phyloP scores from a whole-genome alignment of 2,113 vertebrate genomes.

The Fregata magnificens region DNA sequence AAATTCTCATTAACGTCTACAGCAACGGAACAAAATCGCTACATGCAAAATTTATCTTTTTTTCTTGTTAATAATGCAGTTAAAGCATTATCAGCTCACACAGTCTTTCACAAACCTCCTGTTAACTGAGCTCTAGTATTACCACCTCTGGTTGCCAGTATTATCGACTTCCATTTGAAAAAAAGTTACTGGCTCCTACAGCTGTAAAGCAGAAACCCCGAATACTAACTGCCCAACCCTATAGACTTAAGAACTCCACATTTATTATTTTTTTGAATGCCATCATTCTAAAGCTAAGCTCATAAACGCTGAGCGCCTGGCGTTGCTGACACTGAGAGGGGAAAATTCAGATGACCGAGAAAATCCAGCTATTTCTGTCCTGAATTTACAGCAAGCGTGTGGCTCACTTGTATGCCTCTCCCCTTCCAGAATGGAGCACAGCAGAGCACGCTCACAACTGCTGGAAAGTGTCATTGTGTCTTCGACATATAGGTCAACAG shows the following conservation, averaged over 20 bases:
- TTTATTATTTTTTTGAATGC: background rate
- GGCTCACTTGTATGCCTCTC: background rate
- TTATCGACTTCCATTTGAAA: background rate
- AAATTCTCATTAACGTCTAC: background rate
- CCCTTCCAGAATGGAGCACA: background rate
- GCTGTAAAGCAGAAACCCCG: background rate
- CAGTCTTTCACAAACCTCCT: background rate
- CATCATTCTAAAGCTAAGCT: background rate
- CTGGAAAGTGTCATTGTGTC: background rate
- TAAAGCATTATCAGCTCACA: background rate
- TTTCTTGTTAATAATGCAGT: background rate
- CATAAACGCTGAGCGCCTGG: background rate
- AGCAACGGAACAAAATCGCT: background rate
- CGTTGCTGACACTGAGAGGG: background rate
- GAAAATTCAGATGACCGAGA: background rate
- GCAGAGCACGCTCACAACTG: background rate
- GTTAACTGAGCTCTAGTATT: background rate
- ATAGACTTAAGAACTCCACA: background rate
- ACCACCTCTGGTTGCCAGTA: background rate
- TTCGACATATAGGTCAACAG: background rate
- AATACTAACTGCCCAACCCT: background rate
- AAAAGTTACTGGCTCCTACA: background rate
- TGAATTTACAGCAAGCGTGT: background rate
- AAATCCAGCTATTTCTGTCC: background rate
- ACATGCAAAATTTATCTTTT: background rate